Base-by-base conservation (phyloP, 2,797 vertebrate species). In the Crenuchus spilurus region DNA sequence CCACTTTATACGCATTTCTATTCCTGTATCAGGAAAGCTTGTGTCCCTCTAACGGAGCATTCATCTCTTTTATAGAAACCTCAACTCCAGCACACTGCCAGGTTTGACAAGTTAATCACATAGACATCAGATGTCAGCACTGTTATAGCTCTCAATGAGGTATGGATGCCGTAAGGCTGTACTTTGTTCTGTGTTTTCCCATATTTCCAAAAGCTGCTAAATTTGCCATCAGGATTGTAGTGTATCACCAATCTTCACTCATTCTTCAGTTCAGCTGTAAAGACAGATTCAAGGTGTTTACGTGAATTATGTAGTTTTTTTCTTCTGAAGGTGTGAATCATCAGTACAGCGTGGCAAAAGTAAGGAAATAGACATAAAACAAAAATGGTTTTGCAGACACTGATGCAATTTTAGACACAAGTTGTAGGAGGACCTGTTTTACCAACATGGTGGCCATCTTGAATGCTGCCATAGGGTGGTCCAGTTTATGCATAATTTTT, bases 21-120 rank as follows among this genome's bases (percentile, higher is more conserved):
- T 69, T 39, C 37, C 30, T 4, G 14, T 4, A 1, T 30, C 13
- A 18, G 24, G 63, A 35, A 63, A 74, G 55, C 9, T 60, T 13
- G 39, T 67, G 75, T 73, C 24, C 33, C 48, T 39, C 13, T 13
- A 71, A 51, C 65, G 77, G 65, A 54, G 1, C 52, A 16, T 70
- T 80, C 18, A 52, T 70, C 67, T 73, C 48, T 80, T 78, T 80
- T 71, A 37, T 48, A 94, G 92, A 76, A 85, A 86, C 77, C 75
- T 82, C 84, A 87, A 87, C 6, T 13, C 84, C 30, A 79, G 51
- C 71, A 80, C 84, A 76, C 81, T 90, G 74, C 80, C 89, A 67
- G 83, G 78, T 77, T 49, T 88, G 80, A 84, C 70, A 62, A 92
- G 87, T 75, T 91, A 88, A 76, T 77, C 62, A 81, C 42, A 46